A percentile compares a stretch with the other conserved stretches of the same genome.
Conservation (phyloP, 2,113 vertebrate genomes). For the Neodontobutis hainanensis region DNA sequence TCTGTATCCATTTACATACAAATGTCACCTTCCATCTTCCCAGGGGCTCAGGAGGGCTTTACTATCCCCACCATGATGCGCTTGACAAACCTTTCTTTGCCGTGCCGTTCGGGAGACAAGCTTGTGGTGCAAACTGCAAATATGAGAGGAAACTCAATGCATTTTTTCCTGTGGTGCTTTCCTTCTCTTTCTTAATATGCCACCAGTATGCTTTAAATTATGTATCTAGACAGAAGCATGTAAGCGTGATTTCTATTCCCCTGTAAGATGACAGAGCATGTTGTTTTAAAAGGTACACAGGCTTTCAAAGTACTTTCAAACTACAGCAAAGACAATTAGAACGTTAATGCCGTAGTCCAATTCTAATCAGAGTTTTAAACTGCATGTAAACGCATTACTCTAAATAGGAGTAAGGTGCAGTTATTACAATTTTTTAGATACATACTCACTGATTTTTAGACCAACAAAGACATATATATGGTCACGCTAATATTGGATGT, state of each 20-base stretch:
- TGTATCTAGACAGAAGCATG: slow-evolving; percentile 50
- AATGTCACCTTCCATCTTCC: slow-evolving; percentile 68
- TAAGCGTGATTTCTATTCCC: slow-evolving; percentile 54
- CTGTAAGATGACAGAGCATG: slow-evolving; percentile 42
- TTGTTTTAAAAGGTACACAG: slow-evolving; percentile 46
- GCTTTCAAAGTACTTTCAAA: slow-evolving; percentile 45
- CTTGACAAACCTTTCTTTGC: slow-evolving; percentile 69
- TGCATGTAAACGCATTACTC: no score
- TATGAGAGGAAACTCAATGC: slow-evolving; percentile 60
- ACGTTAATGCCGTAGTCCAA: not conserved
- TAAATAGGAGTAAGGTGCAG: no score
- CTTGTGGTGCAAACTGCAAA: slow-evolving; percentile 62
- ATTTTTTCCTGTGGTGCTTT: slow-evolving; percentile 61
- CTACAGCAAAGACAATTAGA: slow-evolving; percentile 41
- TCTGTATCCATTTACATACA: slow-evolving; percentile 69
- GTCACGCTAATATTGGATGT: no score
- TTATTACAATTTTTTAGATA: no score
- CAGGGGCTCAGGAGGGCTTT: slow-evolving; percentile 52
- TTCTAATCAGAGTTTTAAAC: no score
- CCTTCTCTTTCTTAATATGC: slow-evolving; percentile 49
- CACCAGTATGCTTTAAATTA: slow-evolving; percentile 58
- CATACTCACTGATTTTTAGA: no score
- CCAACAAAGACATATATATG: no score
- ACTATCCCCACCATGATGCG: slow-evolving; percentile 53
- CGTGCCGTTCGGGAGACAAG: slow-evolving; percentile 55